A percentile compares a stretch with the other conserved stretches of the same genome.
phyloP scores from a whole-genome alignment of 1,140 invertebrate species.

The Neotoxoptera formosana region DNA sequence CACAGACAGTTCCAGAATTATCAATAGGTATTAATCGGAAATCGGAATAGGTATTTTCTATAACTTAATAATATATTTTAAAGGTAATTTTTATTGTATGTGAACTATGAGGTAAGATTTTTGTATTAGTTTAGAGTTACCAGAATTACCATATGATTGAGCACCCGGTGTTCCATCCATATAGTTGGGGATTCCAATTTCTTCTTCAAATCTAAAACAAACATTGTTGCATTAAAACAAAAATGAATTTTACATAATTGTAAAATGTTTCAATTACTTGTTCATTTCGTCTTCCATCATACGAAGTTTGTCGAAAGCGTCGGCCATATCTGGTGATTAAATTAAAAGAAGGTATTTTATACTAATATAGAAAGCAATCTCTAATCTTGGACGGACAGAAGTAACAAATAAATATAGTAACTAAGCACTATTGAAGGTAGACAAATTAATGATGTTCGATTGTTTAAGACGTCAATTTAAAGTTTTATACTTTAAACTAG shows the following conservation, averaged over 20 bases:
- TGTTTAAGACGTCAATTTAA: too few species aligned
- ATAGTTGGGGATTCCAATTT: constrained; percentile 61
- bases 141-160: background rate
- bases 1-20: background rate
- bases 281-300: constrained; percentile 62
- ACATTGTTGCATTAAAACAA: background rate
- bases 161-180: background rate
- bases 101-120: background rate
- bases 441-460: too few species aligned
- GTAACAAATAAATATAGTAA: background rate
- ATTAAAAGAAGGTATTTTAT: background rate
- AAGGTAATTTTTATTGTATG: background rate
- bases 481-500: too few species aligned
- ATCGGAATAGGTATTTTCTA: constrained; percentile 10
- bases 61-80: constrained; percentile 16
- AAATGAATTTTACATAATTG: background rate
- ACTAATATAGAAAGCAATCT: background rate
- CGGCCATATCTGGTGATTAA: background rate
- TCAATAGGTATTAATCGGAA: background rate
- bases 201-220: constrained; percentile 62
- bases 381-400: background rate
- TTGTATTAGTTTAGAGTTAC: background rate
- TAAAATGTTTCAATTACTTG: constrained; percentile 59
- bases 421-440: too few species aligned
- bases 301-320: constrained; percentile 60